phyloP scores from a whole-genome alignment of 2,113 vertebrate genomes.

The Riparia riparia region DNA sequence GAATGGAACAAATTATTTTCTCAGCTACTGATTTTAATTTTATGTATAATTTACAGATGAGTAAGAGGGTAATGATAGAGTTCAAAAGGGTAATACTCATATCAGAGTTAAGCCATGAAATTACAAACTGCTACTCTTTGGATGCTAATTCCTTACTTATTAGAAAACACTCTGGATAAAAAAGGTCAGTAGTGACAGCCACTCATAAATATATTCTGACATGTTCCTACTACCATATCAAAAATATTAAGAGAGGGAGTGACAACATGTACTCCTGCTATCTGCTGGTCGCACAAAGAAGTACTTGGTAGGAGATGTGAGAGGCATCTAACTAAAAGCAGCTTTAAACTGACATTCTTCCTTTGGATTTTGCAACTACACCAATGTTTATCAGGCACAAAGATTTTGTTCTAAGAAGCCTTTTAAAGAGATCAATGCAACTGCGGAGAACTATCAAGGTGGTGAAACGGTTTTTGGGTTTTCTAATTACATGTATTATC shows the following conservation, averaged over 20 bases:
- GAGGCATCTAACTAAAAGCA: background rate
- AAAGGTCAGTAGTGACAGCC: slow-evolving; percentile 2
- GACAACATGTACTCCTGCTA: background rate
- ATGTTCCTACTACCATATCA: background rate
- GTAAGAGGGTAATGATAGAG: slow-evolving; percentile 44
- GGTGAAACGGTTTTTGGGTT: background rate
- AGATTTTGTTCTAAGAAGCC: background rate
- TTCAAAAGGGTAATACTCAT: slow-evolving; percentile 49
- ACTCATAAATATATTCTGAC: slow-evolving; percentile 21
- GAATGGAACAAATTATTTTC: slow-evolving; percentile 6
- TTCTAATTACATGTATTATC: background rate
- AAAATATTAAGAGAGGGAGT: background rate
- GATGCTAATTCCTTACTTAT: slow-evolving; percentile 35
- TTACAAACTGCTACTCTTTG: slow-evolving; percentile 16
- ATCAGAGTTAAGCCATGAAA: slow-evolving; percentile 43
- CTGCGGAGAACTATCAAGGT: background rate
- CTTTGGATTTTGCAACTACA: background rate
- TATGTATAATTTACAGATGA: slow-evolving; percentile 38
- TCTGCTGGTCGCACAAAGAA: background rate
- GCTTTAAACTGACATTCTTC: background rate
- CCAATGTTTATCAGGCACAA: background rate
- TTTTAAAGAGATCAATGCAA: background rate
- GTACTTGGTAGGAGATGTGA: background rate
- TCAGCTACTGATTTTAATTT: slow-evolving; percentile 48
- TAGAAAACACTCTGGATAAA: slow-evolving; percentile 18